Evolutionary conservation across 1,140 invertebrate species (phyloP).

Genomic region (Oryctes rhinoceros): DNA sequence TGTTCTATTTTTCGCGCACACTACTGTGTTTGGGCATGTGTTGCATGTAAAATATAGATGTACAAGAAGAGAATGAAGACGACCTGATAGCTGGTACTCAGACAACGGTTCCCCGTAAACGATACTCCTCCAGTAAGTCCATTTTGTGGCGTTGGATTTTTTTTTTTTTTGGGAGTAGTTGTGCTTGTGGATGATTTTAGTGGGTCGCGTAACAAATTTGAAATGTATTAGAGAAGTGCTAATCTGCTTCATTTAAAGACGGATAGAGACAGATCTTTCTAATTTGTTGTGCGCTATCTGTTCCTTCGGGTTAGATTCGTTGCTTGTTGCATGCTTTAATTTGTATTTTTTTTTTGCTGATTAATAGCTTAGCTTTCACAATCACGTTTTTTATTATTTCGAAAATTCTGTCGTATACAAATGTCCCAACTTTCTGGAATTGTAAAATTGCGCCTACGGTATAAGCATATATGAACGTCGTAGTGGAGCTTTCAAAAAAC

Average conservation of each 20-base stretch:
- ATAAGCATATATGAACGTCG: no score
- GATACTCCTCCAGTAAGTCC: constrained; percentile 39
- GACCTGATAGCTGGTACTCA: background rate
- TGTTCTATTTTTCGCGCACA: background rate
- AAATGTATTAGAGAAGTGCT: no score
- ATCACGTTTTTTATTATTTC: background rate
- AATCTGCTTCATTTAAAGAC: background rate
- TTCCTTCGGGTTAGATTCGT: background rate
- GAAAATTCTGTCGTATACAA: background rate
- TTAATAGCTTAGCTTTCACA: no score
- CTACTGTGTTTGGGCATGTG: background rate
- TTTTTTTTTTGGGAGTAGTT: background rate
- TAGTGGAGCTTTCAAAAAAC: no score
- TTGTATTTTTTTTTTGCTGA: no score
- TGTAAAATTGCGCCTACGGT: background rate
- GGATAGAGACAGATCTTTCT: background rate
- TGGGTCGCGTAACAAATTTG: background rate
- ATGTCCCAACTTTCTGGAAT: background rate
- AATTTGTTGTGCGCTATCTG: background rate
- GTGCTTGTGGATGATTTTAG: no score
- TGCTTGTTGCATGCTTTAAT: background rate
- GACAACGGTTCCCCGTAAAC: background rate
- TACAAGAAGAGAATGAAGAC: constrained; percentile 38
- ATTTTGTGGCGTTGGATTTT: constrained; percentile 13
- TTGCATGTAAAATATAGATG: constrained; percentile 36